Base-by-base conservation (phyloP, 2,888 invertebrate genomes). In the Acrobasis consociella region DNA sequence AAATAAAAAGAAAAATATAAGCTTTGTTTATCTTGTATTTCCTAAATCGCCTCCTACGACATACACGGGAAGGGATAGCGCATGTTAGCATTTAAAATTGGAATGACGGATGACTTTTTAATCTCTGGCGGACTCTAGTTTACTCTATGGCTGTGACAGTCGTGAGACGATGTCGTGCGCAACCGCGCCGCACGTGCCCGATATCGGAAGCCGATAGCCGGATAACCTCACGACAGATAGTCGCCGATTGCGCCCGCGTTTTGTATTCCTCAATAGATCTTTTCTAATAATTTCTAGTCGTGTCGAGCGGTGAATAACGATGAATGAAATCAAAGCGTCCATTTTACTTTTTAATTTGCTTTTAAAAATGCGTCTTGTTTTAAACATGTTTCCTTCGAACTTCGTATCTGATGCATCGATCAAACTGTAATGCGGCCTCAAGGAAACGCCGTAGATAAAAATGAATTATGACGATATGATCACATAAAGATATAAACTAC, bases 111-210 rank as follows among this genome's bases (percentile, higher is more conserved):
- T 31, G 31, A 7, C 31, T 7, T 31, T 22, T 22, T 22, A 22
- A 3, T 22, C 5, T 31, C 5, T 31, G 31, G 31, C 7, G 31
- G 31, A 31, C 31, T 7, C 5, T 31, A 31, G 31, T 1, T 5
- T 22, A 22, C 2, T 31, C 31, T 31, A 31, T 31, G 31, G 8
- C 31, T 31, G 31, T 7, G 31, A 31, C 60, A 63, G 69, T 76
- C 80, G 78, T 78, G 78, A 72, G 22, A 22, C 56, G 13, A 13
- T 11, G 22, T 56, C 56, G 46, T 56, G 56, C 38, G 9, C n/a
- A n/a, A 11, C 16, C 62, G 69, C 59, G 65, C 66, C 72, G 77
- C 77, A 77, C 78, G 78, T 75, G 75, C 59, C 67, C 65, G 68
- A 61, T 31, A 31, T 62, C 68, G 66, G 68, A 63, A 68, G 64